These are phyloP conservation scores for Malthinus flaveolus DNA, from an alignment of 2,888 invertebrate genomes.

Conservation along the genomic window DNA sequence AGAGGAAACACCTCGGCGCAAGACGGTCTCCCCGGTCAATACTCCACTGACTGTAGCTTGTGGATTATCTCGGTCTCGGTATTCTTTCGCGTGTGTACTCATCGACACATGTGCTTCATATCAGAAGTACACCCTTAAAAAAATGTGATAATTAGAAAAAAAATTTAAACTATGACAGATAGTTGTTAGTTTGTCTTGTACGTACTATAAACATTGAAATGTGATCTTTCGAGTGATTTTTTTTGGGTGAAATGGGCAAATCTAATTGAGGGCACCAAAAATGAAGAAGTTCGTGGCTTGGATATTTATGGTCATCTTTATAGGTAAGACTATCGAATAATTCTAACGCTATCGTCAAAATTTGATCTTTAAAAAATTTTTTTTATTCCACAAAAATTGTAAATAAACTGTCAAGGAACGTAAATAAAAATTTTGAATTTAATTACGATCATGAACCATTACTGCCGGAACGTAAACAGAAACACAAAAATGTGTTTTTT, in stretches of 20 bases:
- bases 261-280: conserved; percentile 29
- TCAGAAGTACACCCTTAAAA: conserved; percentile 24
- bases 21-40: conserved; percentile 38
- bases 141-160: conserved; percentile 21
- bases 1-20: conserved; percentile 33
- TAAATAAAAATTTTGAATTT: too few relatives aligned
- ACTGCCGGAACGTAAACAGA: too few relatives aligned
- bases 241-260: conserved; percentile 23
- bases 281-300: conserved; percentile 28
- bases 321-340: conserved; percentile 13
- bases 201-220: conserved; percentile 15
- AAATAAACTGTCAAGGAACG: too few relatives aligned
- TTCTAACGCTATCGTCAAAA: background rate
- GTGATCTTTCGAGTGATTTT: conserved; percentile 24
- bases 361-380: background rate
- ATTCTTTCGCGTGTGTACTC: conserved; percentile 34
- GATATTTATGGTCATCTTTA: conserved; percentile 26
- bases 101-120: conserved; percentile 29
- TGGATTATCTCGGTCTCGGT: conserved; percentile 23
- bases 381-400: background rate
- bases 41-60: conserved; percentile 34
- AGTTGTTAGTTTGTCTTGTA: background rate
- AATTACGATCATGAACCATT: too few relatives aligned
- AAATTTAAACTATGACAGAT: conserved; percentile 11
- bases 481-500: too few relatives aligned